Evolutionary conservation across 2,797 vertebrate species (phyloP), one percentile per base, ranked within the genome.

Genomic region (Danionella dracula): DNA sequence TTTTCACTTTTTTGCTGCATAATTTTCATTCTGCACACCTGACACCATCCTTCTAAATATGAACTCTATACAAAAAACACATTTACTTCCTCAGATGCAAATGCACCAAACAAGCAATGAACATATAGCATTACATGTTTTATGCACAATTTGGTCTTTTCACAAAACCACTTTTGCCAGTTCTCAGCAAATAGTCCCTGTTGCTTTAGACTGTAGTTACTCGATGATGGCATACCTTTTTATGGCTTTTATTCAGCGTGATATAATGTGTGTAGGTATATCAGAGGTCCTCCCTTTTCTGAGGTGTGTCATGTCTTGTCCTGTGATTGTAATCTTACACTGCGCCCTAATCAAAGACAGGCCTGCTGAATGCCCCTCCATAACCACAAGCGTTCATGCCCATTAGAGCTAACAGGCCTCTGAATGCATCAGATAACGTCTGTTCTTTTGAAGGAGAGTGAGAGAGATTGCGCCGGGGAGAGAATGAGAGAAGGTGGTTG

Each of bases 371-470:
- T 82, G 82, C 82, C 83, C 87, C 80, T 82, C 83, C 87, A 87
- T 81, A 85, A 87, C 83, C 83, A 82, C 84, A 85, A 87, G 80
- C 86, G 85, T 86, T 87, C 85, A 87, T 80, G 82, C 83, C 86
- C 85, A 84, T 85, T 80, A 83, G 80, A 84, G 86, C 84, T 85
- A 84, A 88, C 80, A 84, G 80, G 77, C 82, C 82, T 84, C 88
- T 88, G 88, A 90, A 88, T 87, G 86, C 82, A 84, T 83, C 83
- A 88, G 88, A 90, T 86, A 88, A 83, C 82, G 75, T 80, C 76
- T 86, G 85, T 81, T 85, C 86, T 78, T 57, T 62, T 87, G 86
- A 87, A 63, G 63, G 64, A 68, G 32, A 58, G 71, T 59, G 59
- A 68, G 63, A 61, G 44, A 58, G 67, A 62, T 34, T 50, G 55